These are phyloP conservation scores for Sanderia malayensis DNA, from an alignment of 30 jellyfish, hydroid and myxozoan species.

Conservation along the genomic window DNA sequence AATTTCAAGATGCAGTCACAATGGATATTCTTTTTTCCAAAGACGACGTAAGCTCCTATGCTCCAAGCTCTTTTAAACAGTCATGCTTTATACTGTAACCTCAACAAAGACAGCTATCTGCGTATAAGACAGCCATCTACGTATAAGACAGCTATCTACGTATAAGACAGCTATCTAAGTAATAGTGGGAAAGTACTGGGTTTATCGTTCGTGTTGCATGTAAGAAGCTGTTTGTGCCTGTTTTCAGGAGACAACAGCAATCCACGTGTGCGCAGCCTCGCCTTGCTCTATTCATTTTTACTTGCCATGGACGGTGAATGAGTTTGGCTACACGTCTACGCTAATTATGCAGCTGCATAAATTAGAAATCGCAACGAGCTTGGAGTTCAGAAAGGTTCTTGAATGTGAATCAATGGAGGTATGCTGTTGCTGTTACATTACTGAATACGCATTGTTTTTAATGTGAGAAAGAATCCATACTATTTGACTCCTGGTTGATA, in stretches of 20 bases:
- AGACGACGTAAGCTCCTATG: conserved; percentile 56
- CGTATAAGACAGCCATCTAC: too few species aligned
- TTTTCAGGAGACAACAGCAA: conserved; percentile 87
- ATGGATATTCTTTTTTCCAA: conserved; percentile 83
- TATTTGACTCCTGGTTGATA: too few species aligned
- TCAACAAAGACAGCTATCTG: too few species aligned
- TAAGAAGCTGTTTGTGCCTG: too few species aligned
- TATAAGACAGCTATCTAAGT: too few species aligned
- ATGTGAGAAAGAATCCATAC: too few species aligned
- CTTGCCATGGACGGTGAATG: conserved; percentile 94
- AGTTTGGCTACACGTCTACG: conserved; percentile 90
- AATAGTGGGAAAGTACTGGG: too few species aligned
- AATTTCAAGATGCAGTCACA: conserved; percentile 61
- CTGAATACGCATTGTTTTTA: too few species aligned
- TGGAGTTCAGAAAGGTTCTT: conserved; percentile 80
- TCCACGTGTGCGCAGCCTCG: conserved; percentile 66
- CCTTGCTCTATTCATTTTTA: conserved; percentile 73
- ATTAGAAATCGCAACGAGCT: conserved; percentile 70
- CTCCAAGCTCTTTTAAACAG: too few species aligned
- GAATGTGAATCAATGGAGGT: conserved; percentile 87
- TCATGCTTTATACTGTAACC: too few species aligned
- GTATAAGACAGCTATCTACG: too few species aligned
- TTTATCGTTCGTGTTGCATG: too few species aligned
- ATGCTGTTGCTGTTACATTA: not conserved
- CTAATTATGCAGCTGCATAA: conserved; percentile 66